phyloP scores from a whole-genome alignment of 2,113 vertebrate genomes.

The Heliornis fulica region DNA sequence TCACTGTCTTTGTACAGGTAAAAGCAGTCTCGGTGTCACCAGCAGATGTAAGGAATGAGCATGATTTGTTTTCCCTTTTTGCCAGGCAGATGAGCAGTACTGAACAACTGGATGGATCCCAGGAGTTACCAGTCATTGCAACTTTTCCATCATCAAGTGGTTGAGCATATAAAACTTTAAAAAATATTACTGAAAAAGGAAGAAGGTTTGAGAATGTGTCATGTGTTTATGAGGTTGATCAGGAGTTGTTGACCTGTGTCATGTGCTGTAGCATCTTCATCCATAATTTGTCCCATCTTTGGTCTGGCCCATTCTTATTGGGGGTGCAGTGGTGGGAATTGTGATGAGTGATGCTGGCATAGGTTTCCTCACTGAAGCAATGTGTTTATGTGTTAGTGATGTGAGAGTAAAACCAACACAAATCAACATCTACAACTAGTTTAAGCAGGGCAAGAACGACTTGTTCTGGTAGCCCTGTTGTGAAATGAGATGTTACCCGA shows the following conservation, averaged over 20 bases:
- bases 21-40: not conserved
- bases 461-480: not conserved
- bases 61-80: not conserved
- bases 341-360: not conserved
- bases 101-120: not conserved
- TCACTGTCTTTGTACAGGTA: conserved; percentile 85
- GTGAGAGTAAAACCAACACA: not conserved
- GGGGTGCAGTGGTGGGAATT: not conserved
- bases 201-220: not conserved
- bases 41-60: not conserved
- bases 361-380: not conserved
- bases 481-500: not conserved
- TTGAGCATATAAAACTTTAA: not conserved
- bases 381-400: not conserved
- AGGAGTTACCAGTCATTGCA: not conserved
- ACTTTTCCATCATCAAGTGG: too few species aligned
- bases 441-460: not conserved
- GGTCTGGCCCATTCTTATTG: not conserved
- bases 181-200: not conserved
- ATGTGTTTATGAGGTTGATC: accelerated
- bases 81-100: not conserved
- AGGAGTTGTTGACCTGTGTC: not conserved
- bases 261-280: not conserved
- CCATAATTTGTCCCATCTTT: not conserved
- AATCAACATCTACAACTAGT: not conserved